These are phyloP conservation scores for Clistopyga incitator DNA, from an alignment of 2,888 invertebrate genomes.

Conservation along the genomic window DNA sequence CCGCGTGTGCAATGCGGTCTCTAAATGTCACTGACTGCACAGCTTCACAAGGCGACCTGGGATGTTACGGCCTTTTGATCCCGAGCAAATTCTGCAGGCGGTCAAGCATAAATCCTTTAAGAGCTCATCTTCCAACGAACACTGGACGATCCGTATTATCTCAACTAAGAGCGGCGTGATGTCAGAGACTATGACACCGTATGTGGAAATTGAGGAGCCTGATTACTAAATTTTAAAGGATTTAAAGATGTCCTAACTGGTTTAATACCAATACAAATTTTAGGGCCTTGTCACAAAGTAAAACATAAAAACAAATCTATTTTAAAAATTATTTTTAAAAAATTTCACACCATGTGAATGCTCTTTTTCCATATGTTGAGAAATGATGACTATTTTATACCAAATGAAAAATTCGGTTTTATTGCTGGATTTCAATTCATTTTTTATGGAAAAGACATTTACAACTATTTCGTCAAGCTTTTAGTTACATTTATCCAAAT, in stretches of 20 bases:
- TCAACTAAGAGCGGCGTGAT: background rate
- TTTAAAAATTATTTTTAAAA: no score
- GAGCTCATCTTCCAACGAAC: background rate
- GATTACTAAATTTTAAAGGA: background rate
- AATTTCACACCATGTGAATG: no score
- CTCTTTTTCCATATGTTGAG: no score
- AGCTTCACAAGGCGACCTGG: background rate
- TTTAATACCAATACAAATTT: no score
- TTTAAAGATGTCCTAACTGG: background rate
- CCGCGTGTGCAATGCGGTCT: conserved; percentile 19
- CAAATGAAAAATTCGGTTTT: background rate
- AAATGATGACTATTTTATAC: background rate
- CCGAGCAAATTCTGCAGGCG: background rate
- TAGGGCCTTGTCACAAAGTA: no score
- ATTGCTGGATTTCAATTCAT: no score
- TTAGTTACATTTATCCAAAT: background rate
- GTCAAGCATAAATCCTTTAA: conserved; percentile 21
- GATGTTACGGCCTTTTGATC: conserved; percentile 29
- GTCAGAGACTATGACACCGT: background rate
- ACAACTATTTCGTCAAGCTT: background rate
- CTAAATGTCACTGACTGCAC: conserved; percentile 26
- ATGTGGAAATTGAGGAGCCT: background rate
- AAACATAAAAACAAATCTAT: no score
- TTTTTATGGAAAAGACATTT: background rate
- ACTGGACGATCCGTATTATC: background rate